phyloP scores from a whole-genome alignment of 1,140 invertebrate genomes.

The Cecropterus lyciades region DNA sequence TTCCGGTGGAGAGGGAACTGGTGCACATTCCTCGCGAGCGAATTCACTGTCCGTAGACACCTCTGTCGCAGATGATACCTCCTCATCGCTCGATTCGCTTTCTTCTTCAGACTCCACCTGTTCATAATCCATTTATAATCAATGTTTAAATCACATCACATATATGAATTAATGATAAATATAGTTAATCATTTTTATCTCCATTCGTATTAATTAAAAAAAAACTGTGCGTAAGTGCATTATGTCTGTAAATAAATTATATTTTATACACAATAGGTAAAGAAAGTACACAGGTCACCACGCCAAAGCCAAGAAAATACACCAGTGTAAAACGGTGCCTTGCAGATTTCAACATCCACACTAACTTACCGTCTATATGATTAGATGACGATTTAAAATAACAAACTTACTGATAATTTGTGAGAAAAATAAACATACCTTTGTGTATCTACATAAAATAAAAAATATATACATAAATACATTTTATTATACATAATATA shows the following conservation, averaged over 20 bases:
- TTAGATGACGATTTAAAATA: constrained; percentile 38
- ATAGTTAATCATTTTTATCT: no score
- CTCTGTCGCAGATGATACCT: constrained; percentile 93
- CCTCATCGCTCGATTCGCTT: constrained; percentile 87
- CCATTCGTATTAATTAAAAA: no score
- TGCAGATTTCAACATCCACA: constrained; percentile 48
- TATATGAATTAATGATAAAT: no score
- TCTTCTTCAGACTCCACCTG: constrained; percentile 88
- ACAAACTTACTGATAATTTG: not conserved
- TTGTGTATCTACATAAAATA: not conserved
- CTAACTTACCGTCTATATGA: constrained; percentile 62
- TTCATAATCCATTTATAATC: constrained; percentile 18
- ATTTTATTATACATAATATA: not conserved
- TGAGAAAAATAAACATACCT: not conserved
- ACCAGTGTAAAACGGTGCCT: constrained; percentile 17
- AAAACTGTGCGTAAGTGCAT: constrained; percentile 8
- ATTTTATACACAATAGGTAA: constrained; percentile 1
- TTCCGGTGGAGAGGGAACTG: constrained; percentile 75
- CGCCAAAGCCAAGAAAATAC: constrained; percentile 15
- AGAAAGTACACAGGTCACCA: constrained; percentile 7
- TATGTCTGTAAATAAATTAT: constrained; percentile 11
- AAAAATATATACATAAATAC: constrained; percentile 16
- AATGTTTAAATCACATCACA: not conserved
- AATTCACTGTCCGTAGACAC: constrained; percentile 96
- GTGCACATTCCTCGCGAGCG: constrained; percentile 91